These are phyloP conservation scores for Pseudorectes ferrugineus DNA, from an alignment of 2,113 vertebrate species.

Conservation along the genomic window DNA sequence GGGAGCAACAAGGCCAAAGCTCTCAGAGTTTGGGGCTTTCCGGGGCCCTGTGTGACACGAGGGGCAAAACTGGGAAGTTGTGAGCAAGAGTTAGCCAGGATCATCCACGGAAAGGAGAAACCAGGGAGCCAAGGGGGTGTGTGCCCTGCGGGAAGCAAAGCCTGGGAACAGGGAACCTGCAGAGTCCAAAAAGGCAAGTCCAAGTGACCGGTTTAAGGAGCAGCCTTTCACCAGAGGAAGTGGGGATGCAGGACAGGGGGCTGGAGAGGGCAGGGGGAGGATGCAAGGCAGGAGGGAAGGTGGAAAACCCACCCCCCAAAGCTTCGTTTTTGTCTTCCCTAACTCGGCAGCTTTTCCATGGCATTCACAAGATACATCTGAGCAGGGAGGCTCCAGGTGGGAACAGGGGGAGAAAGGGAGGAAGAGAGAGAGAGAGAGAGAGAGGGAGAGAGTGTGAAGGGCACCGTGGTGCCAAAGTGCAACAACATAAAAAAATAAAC, in stretches of 20 bases:
- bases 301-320: not conserved
- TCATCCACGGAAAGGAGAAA: not conserved
- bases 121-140: not conserved
- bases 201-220: not conserved
- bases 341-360: constrained; percentile 39
- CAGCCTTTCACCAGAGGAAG: not conserved
- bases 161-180: not conserved
- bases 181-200: constrained; percentile 24
- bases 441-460: constrained; percentile 49
- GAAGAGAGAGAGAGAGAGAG: not conserved
- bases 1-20: not conserved
- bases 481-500: constrained; percentile 74
- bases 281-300: constrained; percentile 15
- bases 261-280: not conserved
- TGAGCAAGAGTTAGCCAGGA: not conserved
- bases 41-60: not conserved
- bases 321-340: constrained; percentile 15
- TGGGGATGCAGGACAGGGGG: not conserved
- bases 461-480: constrained; percentile 78
- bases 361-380: constrained; percentile 46
- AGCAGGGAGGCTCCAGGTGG: constrained; percentile 37
- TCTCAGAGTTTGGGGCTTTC: not conserved
- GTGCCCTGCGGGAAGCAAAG: not conserved
- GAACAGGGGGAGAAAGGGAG: not conserved
- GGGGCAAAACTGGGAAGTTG: not conserved